phyloP scores from a whole-genome alignment of 2,113 vertebrate genomes.

The Mustelus asterias region DNA sequence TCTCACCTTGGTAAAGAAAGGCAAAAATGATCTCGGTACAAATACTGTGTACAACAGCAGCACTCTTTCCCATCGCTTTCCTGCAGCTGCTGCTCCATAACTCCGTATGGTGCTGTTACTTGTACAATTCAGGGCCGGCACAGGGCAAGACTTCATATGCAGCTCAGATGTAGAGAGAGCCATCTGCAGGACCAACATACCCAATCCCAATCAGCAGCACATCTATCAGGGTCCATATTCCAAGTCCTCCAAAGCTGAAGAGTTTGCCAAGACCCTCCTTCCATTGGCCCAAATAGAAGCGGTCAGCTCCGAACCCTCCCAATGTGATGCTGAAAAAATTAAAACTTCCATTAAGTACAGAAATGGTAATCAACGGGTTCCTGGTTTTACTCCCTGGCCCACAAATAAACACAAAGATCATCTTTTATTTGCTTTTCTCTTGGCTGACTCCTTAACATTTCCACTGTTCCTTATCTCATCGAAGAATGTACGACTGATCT shows the following conservation, averaged over 20 bases:
- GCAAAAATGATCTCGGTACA: not conserved
- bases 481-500: not conserved
- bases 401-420: too few relatives aligned
- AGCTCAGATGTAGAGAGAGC: slow-evolving; percentile 88
- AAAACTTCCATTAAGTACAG: slow-evolving; percentile 24
- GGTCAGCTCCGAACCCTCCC: slow-evolving; percentile 91
- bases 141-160: not conserved
- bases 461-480: not conserved
- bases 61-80: not conserved
- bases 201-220: slow-evolving; percentile 89
- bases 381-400: not conserved
- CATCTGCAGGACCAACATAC: slow-evolving; percentile 92
- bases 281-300: slow-evolving; percentile 98
- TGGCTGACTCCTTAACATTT: not conserved
- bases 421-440: not conserved
- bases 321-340: slow-evolving; percentile 76
- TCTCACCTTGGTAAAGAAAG: not conserved
- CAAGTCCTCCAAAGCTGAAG: slow-evolving; percentile 96
- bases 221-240: slow-evolving; percentile 94
- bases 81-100: not conserved
- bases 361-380: not conserved
- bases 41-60: not conserved
- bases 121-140: not conserved
- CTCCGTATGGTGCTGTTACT: not conserved
- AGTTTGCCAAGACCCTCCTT: slow-evolving; percentile 93